Percentiles rank a stretch among this genome's conserved stretches.
Evolutionary conservation across 2,888 invertebrate species (phyloP).

Genomic region (Apodemia duryi): DNA sequence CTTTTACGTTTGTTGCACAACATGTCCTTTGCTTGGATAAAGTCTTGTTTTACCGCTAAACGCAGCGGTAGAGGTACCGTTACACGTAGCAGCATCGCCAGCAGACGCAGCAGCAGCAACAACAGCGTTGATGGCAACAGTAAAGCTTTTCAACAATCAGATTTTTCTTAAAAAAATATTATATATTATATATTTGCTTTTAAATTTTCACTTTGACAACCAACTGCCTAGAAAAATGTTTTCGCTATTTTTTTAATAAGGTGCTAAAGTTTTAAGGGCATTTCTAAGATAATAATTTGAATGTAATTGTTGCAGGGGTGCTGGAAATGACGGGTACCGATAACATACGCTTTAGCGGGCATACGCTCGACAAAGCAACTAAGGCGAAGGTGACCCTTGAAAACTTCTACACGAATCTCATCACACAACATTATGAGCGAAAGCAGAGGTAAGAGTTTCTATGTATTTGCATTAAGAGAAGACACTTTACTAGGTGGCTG

Average conservation of each 20-base stretch:
- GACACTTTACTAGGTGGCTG: too few species aligned
- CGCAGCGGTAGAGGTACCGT: background rate
- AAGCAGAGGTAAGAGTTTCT: conserved; percentile 86
- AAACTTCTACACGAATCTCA: conserved; percentile 99
- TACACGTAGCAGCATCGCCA: too few species aligned
- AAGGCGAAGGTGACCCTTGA: conserved; percentile 99
- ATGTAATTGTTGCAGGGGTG: conserved; percentile 80
- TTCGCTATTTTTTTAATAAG: background rate
- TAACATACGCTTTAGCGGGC: conserved; percentile 95
- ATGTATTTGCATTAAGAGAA: too few species aligned
- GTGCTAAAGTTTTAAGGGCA: background rate
- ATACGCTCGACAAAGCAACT: conserved; percentile 98
- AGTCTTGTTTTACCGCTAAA: conserved; percentile 1
- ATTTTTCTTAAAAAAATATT: too few species aligned
- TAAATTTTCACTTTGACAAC: too few species aligned
- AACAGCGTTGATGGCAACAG: too few species aligned
- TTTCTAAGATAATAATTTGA: background rate
- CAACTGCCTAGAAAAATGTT: background rate
- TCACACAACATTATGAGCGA: conserved; percentile 97
- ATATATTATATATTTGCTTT: too few species aligned
- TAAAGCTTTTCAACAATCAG: too few species aligned
- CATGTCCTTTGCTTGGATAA: conserved; percentile 17
- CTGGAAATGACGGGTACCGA: conserved; percentile 92
- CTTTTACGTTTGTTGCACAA: background rate
- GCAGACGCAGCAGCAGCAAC: too few species aligned